phyloP scores from a whole-genome alignment of 2,888 invertebrate genomes.

The Cantharis rustica region DNA sequence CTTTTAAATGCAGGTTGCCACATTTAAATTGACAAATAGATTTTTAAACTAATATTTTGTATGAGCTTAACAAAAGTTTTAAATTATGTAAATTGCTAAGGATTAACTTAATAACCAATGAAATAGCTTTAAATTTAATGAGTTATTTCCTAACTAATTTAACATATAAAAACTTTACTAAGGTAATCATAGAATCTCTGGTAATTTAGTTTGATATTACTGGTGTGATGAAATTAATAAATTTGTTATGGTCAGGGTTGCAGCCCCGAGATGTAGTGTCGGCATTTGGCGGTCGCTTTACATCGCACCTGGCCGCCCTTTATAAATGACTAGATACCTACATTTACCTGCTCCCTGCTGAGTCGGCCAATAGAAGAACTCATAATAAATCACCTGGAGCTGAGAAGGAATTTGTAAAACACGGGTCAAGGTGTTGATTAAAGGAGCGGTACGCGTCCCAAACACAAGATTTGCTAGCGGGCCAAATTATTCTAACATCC shows the following conservation, averaged over 20 bases:
- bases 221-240: conserved; percentile 41
- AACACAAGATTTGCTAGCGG: conserved; percentile 41
- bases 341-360: conserved; percentile 51
- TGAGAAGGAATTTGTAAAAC: conserved; percentile 55
- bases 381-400: conserved; percentile 56
- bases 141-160: conserved; percentile 13
- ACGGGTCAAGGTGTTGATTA: conserved; percentile 55
- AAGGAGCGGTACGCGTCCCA: conserved; percentile 49
- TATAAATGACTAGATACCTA: conserved; percentile 47
- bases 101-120: conserved; percentile 1
- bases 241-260: conserved; percentile 47
- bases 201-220: conserved; percentile 23
- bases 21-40: conserved; percentile 2
- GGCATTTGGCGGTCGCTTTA: conserved; percentile 44
- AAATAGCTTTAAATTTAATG: neutral
- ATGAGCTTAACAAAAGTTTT: neutral
- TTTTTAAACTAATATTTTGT: neutral
- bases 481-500: conserved; percentile 37
- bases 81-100: conserved; percentile 1
- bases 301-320: conserved; percentile 48
- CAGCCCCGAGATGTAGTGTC: conserved; percentile 42
- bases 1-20: neutral
- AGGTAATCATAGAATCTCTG: conserved; percentile 20
- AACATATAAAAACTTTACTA: conserved; percentile 14
- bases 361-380: conserved; percentile 54